Conservation (phyloP, 2,888 invertebrate genomes). For the Trachelus troglodyta region DNA sequence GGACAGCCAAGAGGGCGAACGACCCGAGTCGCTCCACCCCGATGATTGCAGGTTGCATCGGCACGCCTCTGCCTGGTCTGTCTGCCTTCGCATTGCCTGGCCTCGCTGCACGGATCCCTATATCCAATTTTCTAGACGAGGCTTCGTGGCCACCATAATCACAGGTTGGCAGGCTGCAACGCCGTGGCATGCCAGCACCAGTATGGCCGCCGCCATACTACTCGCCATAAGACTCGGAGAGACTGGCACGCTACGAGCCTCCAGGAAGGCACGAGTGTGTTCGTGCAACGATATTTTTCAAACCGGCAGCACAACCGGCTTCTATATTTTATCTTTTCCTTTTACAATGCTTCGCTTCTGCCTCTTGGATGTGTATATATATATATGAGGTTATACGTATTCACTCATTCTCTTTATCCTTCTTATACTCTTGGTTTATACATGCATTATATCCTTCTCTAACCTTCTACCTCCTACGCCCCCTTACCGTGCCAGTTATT, state of each 20-base stretch:
- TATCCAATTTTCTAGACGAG: slow-evolving; percentile 59
- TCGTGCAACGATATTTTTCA: slow-evolving; percentile 36
- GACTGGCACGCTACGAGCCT: not conserved
- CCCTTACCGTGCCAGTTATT: slow-evolving; percentile 27
- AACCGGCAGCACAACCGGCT: slow-evolving; percentile 31
- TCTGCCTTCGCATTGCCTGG: slow-evolving; percentile 8
- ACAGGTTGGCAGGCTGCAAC: slow-evolving; percentile 53
- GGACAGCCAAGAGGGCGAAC: slow-evolving; percentile 34
- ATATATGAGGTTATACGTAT: not conserved
- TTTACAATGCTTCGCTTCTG: not conserved
- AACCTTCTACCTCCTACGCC: slow-evolving; percentile 23
- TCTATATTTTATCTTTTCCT: slow-evolving; percentile 1
- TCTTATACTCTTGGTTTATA: slow-evolving; percentile 13
- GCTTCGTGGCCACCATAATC: slow-evolving; percentile 56
- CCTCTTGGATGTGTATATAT: too few species aligned
- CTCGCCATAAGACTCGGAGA: not conserved
- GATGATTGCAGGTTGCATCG: slow-evolving; percentile 65
- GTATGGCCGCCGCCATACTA: slow-evolving; percentile 53
- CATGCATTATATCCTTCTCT: not conserved
- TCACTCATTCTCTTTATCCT: slow-evolving; percentile 13
- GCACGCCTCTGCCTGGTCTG: slow-evolving; percentile 52
- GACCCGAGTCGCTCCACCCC: slow-evolving; percentile 60
- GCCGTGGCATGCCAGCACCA: slow-evolving; percentile 51
- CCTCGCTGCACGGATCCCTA: slow-evolving; percentile 36
- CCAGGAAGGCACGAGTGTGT: not conserved